Evolutionary conservation across 1,140 invertebrate species (phyloP), one percentile per base, ranked within the genome.

Genomic region (Dinoponera quadriceps): DNA sequence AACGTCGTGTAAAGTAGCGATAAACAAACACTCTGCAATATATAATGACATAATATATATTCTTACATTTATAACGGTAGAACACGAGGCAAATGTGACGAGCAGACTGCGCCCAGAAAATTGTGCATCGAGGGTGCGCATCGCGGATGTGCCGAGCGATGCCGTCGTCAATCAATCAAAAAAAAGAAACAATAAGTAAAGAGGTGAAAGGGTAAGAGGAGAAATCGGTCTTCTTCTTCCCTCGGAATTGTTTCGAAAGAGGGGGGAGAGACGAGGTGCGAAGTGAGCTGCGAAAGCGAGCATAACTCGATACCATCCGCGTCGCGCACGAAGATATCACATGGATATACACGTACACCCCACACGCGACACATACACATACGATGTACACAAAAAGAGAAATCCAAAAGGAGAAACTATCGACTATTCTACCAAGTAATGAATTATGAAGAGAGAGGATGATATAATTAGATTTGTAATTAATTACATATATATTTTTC

Each of bases 401-500:
- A 82, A 84, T 68, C 85, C 71, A 88, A 84, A 88, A 85, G 83
- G 84, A 82, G 49, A 69, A 73, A 86, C 88, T 91, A 92, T 92
- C 77, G 84, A 91, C 91, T 90, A 92, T 91, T 91, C 89, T 91
- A 92, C 88, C 87, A 89, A 89, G 86, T 91, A 92, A 89, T 82
- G 80, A 84, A 90, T 90, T 89, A 44, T 44, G 38, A 90, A 93
- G 54, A 72, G 90, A 93, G 81, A 92, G 88, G 87, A 92, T 91
- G 87, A 93, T 92, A 93, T 92, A 92, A 94, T 94, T 94, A 94
- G 92, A 94, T 94, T 94, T 94, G 91, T 94, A 94, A 94, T 93
- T 92, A 91, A 92, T 91, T 92, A 92, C 90, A 92, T 90, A 93
- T 93, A 94, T 93, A 94, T 94, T 93, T 94, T 93, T 94, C 92